phyloP scores from a whole-genome alignment of 1,140 invertebrate species.

The Drosophila tristis region DNA sequence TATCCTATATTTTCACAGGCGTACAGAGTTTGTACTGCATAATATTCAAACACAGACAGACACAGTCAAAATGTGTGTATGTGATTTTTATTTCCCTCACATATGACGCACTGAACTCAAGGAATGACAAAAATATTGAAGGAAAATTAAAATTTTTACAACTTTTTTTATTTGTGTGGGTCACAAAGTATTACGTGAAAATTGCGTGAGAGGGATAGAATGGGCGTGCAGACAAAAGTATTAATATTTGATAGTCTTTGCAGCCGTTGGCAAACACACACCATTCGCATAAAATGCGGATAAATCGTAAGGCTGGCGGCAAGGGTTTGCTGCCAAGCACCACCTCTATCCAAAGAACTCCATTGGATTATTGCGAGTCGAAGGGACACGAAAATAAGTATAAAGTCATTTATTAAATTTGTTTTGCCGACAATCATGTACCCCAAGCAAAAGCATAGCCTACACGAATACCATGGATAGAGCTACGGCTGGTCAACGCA shows the following conservation, averaged over 20 bases:
- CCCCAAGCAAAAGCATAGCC: slow-evolving; percentile 35
- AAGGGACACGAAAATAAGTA: slow-evolving; percentile 65
- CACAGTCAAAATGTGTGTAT: slow-evolving; percentile 15
- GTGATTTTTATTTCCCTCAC: slow-evolving; percentile 60
- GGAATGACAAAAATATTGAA: slow-evolving; percentile 70
- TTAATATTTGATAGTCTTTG: slow-evolving; percentile 75
- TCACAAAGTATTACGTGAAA: slow-evolving; percentile 72
- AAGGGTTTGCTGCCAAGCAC: slow-evolving; percentile 28
- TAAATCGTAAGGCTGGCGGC: slow-evolving; percentile 38
- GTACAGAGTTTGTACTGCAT: background rate
- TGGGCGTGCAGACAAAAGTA: slow-evolving; percentile 69
- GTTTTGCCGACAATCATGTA: slow-evolving; percentile 40
- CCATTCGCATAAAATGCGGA: slow-evolving; percentile 40
- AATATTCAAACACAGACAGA: slow-evolving; percentile 2
- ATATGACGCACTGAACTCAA: slow-evolving; percentile 57
- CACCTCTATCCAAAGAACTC: slow-evolving; percentile 10
- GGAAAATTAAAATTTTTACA: slow-evolving; percentile 80
- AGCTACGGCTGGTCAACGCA: slow-evolving; percentile 45
- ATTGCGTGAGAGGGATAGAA: slow-evolving; percentile 27
- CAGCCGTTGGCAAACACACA: slow-evolving; percentile 59
- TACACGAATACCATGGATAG: background rate
- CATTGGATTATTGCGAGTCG: background rate
- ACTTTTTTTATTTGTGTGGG: slow-evolving; percentile 70
- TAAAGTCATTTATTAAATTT: slow-evolving; percentile 81
- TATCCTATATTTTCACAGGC: background rate